Base-by-base conservation (phyloP, 2,113 vertebrate genomes). In the Pelecanus crispus region DNA sequence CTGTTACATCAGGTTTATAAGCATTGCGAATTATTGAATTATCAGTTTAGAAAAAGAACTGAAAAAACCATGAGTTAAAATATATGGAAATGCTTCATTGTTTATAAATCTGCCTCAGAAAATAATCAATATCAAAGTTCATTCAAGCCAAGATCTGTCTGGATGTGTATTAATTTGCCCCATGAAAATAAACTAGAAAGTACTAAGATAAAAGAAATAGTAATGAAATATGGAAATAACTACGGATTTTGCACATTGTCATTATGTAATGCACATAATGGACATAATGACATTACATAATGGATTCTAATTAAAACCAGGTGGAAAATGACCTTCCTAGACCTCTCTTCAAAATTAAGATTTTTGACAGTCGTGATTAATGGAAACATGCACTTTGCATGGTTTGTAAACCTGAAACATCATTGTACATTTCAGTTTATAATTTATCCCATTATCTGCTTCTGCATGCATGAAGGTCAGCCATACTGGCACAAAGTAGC, bases 281-380 rank as follows among this genome's bases (percentile, higher is more conserved):
- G 91, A 95, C 88, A 92, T 81, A 96, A 95, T 81, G 94, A 90
- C 87, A 95, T 96, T 94, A 97, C 93, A 94, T 95, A 97, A 94
- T 94, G 81, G 91, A 94, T 90, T 95, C 93, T 94, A 96, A 97
- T 97, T 93, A 97, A 87, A 88, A 95, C 89, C 90, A 96, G 94
- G 91, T 88, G 94, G 78, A 97, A 96, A 97, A 94, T 94, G 96
- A 97, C 96, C 97, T 95, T 95, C 50, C 58, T 83, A 88, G 93
- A 88, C 83, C 81, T 91, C 83, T 58, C 82, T 86, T 94, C 81
- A 94, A 85, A 95, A 96, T 84, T 44, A 86, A 96, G 95, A 78
- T 91, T 86, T 93, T 67, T 87, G 94, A 92, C 88, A 88, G 92
- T 88, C 56, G 13, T 93, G 96, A 97, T 78, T 89, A 96, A 97